Percentiles rank a stretch among this genome's conserved stretches.
phyloP scores from a whole-genome alignment of 2,113 vertebrate species.

The Neotoma lepida region DNA sequence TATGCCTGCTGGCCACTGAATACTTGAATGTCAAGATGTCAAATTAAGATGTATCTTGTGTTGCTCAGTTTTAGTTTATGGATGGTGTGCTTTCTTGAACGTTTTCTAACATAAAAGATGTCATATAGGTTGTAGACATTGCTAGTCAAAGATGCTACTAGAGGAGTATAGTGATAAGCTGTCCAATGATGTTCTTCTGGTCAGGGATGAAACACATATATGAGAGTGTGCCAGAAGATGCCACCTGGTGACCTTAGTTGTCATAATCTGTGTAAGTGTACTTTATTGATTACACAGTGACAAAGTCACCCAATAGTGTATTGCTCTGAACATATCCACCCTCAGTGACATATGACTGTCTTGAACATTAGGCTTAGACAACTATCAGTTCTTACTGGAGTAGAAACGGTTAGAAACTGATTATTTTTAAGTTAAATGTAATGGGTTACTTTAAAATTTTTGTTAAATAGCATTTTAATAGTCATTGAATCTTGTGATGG shows the following conservation, averaged over 20 bases:
- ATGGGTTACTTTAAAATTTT: conserved; percentile 8
- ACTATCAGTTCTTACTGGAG: background rate
- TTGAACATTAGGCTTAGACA: background rate
- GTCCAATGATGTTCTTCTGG: background rate
- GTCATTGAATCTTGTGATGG: background rate
- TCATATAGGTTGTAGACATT: background rate
- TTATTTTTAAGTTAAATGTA: background rate
- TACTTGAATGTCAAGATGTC: background rate
- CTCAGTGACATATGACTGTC: background rate
- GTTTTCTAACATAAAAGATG: conserved; percentile 4
- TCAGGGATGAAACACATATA: no score
- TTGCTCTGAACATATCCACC: background rate
- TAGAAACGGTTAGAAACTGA: conserved; percentile 31
- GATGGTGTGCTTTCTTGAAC: conserved; percentile 23
- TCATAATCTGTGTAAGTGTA: background rate
- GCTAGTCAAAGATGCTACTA: background rate
- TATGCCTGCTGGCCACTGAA: background rate
- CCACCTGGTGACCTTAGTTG: background rate
- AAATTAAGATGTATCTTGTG: background rate
- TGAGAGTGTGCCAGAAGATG: background rate
- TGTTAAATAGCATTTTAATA: conserved; percentile 31
- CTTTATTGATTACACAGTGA: background rate
- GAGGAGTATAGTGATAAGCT: no score
- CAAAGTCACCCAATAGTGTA: background rate
- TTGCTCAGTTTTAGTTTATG: conserved; percentile 8